Percentiles rank a stretch among this genome's conserved stretches.
Conservation (phyloP, 2,888 invertebrate species). For the Dolichopus griseipennis region DNA sequence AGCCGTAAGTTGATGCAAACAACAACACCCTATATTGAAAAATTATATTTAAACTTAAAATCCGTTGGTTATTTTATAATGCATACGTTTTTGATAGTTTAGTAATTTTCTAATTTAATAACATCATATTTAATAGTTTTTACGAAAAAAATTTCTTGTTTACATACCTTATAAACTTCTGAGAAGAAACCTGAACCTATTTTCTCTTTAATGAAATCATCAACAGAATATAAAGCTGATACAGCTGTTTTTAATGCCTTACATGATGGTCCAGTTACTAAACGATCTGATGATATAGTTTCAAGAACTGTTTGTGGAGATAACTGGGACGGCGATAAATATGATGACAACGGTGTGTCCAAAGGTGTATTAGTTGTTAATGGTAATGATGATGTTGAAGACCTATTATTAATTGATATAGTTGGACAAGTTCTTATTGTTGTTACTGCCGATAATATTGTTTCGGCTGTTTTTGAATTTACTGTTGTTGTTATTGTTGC, state of each 20-base stretch:
- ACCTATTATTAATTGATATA: not conserved
- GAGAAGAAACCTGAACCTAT: constrained; percentile 95
- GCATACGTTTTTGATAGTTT: too few relatives aligned
- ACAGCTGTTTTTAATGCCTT: constrained; percentile 86
- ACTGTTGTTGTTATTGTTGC: constrained; percentile 16
- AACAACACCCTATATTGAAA: too few relatives aligned
- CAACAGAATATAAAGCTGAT: constrained; percentile 80
- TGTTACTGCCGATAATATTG: not conserved
- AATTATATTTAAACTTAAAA: too few relatives aligned
- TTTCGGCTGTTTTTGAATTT: constrained; percentile 13
- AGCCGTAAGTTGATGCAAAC: too few relatives aligned
- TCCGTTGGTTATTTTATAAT: too few relatives aligned
- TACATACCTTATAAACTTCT: constrained; percentile 90
- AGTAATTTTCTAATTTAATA: too few relatives aligned
- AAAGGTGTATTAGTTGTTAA: not conserved
- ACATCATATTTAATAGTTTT: too few relatives aligned
- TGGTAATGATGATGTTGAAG: constrained; percentile 12
- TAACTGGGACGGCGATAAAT: not conserved
- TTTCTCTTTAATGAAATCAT: constrained; percentile 88
- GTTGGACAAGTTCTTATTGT: not conserved
- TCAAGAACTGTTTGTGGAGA: constrained; percentile 33
- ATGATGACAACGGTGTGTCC: not conserved
- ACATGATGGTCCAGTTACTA: constrained; percentile 70
- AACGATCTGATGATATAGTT: constrained; percentile 45
- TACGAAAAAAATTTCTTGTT: too few relatives aligned